phyloP scores from a whole-genome alignment of 2,113 vertebrate species.

The Gavia stellata region DNA sequence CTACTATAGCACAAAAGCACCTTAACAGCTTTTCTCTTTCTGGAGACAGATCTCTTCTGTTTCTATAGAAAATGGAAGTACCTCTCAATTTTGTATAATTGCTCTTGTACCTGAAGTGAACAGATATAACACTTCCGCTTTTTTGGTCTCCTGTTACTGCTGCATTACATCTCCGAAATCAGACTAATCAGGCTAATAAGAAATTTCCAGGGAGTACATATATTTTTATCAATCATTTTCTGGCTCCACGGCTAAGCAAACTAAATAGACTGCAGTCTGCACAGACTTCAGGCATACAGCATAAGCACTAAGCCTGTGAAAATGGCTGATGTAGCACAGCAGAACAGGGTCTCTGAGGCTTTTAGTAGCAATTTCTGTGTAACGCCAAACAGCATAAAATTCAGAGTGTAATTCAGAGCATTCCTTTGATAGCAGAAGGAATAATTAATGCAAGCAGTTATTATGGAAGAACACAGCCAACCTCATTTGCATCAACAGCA shows the following conservation, averaged over 20 bases:
- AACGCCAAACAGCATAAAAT: not conserved
- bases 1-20: not conserved
- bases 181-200: not conserved
- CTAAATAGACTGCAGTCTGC: not conserved
- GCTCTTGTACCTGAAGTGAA: not conserved
- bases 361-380: not conserved
- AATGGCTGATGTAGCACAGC: not conserved
- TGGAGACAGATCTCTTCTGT: not conserved
- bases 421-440: not conserved
- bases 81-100: not conserved
- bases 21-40: not conserved
- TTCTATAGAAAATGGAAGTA: not conserved
- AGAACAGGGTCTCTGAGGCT: not conserved
- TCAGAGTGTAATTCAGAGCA: not conserved
- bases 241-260: not conserved
- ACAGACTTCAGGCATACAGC: not conserved
- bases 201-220: not conserved
- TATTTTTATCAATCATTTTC: not conserved
- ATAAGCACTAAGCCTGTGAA: not conserved
- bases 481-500: not conserved
- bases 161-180: not conserved
- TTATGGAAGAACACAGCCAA: not conserved
- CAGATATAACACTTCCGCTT: not conserved
- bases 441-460: constrained; percentile 5
- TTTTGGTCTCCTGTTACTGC: not conserved